Conservation (phyloP, 1,140 invertebrate species). For the Tenebrio molitor region DNA sequence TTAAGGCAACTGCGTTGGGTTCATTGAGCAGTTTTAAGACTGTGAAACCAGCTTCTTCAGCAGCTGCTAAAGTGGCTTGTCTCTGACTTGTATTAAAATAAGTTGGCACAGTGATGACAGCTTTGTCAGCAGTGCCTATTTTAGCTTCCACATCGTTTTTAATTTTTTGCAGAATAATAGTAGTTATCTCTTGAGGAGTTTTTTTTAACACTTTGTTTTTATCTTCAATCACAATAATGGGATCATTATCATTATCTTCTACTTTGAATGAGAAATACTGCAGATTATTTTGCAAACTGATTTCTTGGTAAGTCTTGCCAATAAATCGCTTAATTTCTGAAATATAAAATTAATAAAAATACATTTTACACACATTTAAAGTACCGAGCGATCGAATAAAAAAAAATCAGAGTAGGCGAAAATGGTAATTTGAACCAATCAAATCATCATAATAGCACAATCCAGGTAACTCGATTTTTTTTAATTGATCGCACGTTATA, state of each 20-base stretch:
- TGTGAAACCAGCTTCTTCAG: slow-evolving; percentile 73
- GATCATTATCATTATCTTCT: not conserved
- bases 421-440: no score
- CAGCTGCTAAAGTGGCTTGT: slow-evolving; percentile 74
- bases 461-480: no score
- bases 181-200: not conserved
- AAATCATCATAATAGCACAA: no score
- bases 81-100: slow-evolving; percentile 79
- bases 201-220: not conserved
- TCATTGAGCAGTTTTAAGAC: slow-evolving; percentile 76
- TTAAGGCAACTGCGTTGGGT: slow-evolving; percentile 77
- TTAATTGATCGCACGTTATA: no score
- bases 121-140: slow-evolving; percentile 55
- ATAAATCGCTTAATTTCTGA: slow-evolving; percentile 19
- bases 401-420: no score
- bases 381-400: no score
- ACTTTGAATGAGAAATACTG: slow-evolving; percentile 2
- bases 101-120: slow-evolving; percentile 76
- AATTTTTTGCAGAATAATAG: not conserved
- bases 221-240: not conserved
- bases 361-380: not conserved
- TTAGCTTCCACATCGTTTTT: not conserved
- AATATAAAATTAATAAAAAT: slow-evolving; percentile 21
- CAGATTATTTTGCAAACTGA: not conserved
- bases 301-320: not conserved